Evolutionary conservation across 2,113 vertebrate species (phyloP).

Genomic region (Bombycilla garrulus): DNA sequence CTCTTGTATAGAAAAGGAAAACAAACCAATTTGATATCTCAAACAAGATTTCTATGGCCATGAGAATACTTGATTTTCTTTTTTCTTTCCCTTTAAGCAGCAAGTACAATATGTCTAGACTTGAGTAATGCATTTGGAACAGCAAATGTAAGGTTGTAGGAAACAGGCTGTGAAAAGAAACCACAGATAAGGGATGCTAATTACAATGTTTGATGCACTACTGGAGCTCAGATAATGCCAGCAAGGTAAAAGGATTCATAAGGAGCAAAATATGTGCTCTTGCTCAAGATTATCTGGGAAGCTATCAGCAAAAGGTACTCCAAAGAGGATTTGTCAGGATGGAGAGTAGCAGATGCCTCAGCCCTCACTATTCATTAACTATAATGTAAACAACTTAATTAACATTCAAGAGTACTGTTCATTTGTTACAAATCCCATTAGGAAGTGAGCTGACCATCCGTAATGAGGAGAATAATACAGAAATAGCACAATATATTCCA

Average conservation of each 20-base stretch:
- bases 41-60: background rate
- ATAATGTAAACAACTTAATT: background rate
- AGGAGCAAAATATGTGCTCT: background rate
- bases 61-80: background rate
- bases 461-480: background rate
- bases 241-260: background rate
- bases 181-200: background rate
- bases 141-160: background rate
- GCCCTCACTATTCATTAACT: background rate
- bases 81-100: background rate
- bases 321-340: background rate
- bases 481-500: background rate
- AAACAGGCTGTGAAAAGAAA: background rate
- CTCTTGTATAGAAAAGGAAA: background rate
- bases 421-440: background rate
- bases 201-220: background rate
- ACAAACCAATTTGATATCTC: background rate
- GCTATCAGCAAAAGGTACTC: background rate
- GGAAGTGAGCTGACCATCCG: background rate
- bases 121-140: background rate
- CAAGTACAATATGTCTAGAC: background rate
- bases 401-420: background rate
- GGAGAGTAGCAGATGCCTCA: background rate
- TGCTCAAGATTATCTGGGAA: background rate
- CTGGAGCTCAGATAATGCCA: background rate